Evolutionary conservation across 2,113 vertebrate genomes (phyloP), one percentile per base, ranked within the genome.

Genomic region (Manacus vitellinus): DNA sequence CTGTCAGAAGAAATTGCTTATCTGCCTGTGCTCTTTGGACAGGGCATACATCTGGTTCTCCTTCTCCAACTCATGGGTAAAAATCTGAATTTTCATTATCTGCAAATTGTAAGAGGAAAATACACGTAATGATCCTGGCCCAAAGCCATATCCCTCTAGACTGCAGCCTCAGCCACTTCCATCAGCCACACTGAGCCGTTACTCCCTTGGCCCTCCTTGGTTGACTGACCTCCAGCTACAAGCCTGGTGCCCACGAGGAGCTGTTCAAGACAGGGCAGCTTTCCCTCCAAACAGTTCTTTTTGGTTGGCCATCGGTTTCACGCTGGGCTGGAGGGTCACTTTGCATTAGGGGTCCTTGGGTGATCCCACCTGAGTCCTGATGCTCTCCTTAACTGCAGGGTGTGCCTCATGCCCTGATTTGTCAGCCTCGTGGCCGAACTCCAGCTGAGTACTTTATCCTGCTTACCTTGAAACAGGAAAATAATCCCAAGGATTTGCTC

Each of bases 401-500:
- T 77, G 85, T 31, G 58, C 66, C 37, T 67, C 52, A 58, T 49
- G 19, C 49, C 54, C 77, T 37, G 46, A 49, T 58, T 9, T 88
- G 71, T 35, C 78, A 88, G 76, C 58, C 74, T 41, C 0, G 0
- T 82, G 84, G 81, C 81, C 55, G 47, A 56, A 5, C 70, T 88
- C 89, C 62, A 85, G 77, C 74, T 58, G 28, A 79, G 46, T 6
- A 8, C 85, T 19, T 95, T 92, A 87, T 80, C 81, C 88, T 85
- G 58, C 77, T 93, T 89, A 85, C 74, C 84, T 96, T 82, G 62
- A 75, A 85, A 88, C 75, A 92, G 72, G 85, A 85, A 90, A 95
- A 83, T 73, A 93, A 95, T 93, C 82, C 75, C 19, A 9, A 33
- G 88, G 95, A 89, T 93, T 95, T 92, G 63, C 46, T 85, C 67